Evolutionary conservation across 2,113 vertebrate genomes (phyloP), one percentile per base, ranked within the genome.

Genomic region (Lagopus muta): DNA sequence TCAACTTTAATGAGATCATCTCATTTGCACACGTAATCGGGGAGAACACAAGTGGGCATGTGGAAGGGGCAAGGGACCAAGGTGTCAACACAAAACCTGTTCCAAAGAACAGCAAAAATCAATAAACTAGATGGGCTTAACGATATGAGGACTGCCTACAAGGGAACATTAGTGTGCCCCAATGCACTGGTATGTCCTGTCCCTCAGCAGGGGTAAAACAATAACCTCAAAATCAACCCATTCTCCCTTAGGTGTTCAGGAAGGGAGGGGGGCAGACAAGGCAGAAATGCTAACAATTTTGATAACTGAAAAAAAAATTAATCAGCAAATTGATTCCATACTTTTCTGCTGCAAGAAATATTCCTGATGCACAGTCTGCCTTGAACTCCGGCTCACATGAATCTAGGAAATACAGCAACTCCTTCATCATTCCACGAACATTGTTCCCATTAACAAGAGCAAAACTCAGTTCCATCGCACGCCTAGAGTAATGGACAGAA

Each of bases 401-500:
- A 97, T 99, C 99, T 96, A 99, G 97, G 97, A 99, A 99, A 98
- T 99, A 99, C 76, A 99, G 98, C 91, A 99, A 98, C 95, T 99
- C 99, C 96, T 99, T 99, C 99, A 99, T 99, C 99, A 99, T 99
- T 86, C 99, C 99, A 96, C 99, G 98, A 69, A 99, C 99, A 96
- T 99, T 99, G 98, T 99, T 99, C 65, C 99, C 99, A 61, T 99
- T 99, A 89, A 99, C 99, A 66, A 99, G 98, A 86, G 99, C 99
- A 89, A 99, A 99, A 97, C 99, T 99, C 94, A 99, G 98, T 88
- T 99, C 99, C 99, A 99, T 99, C 50, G 99, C 99, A 96, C 99
- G 99, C 97, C 99, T 99, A 94, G 19, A 58, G 95, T 54, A 88
- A 86, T 57, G 73, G 32, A 54, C 52, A 82, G 38, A 88, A 73